phyloP scores from a whole-genome alignment of 1,140 invertebrate genomes.

The Dufourea novaeangliae region DNA sequence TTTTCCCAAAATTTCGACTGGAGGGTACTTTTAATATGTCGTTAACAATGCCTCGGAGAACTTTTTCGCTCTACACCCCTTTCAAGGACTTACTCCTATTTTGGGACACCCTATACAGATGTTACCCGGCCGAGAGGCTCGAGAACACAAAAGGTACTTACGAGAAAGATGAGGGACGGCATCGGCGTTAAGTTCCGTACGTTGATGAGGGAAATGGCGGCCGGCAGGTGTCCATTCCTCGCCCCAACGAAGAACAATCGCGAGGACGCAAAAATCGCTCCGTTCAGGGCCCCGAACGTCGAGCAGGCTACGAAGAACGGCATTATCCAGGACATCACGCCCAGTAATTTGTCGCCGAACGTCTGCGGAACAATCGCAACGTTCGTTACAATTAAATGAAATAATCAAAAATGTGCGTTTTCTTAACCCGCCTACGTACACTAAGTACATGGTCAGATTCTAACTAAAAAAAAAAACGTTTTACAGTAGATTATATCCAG shows the following conservation, averaged over 20 bases:
- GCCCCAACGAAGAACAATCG: slow-evolving; percentile 96
- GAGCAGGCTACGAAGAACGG: slow-evolving; percentile 93
- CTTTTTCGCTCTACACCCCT: too few relatives aligned
- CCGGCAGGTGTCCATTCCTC: slow-evolving; percentile 93
- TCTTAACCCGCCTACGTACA: too few relatives aligned
- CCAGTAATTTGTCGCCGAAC: slow-evolving; percentile 89
- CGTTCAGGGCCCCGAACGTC: slow-evolving; percentile 92
- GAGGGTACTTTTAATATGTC: too few relatives aligned
- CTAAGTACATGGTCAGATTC: too few relatives aligned
- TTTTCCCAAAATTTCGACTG: too few relatives aligned
- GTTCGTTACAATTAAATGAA: too few relatives aligned
- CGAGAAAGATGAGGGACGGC: slow-evolving; percentile 92
- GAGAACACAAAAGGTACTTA: slow-evolving; percentile 78
- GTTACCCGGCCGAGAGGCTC: neutral
- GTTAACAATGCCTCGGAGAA: too few relatives aligned
- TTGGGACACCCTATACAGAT: too few relatives aligned
- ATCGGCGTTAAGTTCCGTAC: slow-evolving; percentile 90
- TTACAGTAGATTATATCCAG: too few relatives aligned
- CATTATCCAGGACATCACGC: slow-evolving; percentile 89
- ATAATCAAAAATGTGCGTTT: too few relatives aligned
- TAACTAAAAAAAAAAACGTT: too few relatives aligned
- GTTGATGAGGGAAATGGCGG: slow-evolving; percentile 92
- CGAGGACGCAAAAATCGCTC: slow-evolving; percentile 94
- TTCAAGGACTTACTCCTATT: too few relatives aligned
- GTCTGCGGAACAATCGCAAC: slow-evolving; percentile 85